These are phyloP conservation scores for Eubucco bourcierii DNA, from an alignment of 2,113 vertebrate species.

Conservation along the genomic window DNA sequence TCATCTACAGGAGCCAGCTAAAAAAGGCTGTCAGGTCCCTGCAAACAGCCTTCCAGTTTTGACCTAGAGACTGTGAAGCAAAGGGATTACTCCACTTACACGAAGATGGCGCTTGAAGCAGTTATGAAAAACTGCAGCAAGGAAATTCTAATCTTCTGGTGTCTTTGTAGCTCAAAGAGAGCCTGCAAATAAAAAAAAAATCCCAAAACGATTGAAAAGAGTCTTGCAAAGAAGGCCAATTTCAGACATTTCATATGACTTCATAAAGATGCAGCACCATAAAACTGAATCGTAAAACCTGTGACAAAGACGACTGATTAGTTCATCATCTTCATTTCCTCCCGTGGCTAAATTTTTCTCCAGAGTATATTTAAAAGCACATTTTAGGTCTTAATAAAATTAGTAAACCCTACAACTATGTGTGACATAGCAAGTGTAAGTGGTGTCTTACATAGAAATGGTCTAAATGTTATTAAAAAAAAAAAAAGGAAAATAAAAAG, in stretches of 20 bases:
- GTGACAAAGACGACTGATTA: conserved; percentile 41
- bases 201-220: conserved; percentile 9
- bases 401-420: conserved; percentile 36
- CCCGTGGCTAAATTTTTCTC: background rate
- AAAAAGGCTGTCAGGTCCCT: background rate
- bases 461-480: background rate
- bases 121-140: background rate
- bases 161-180: conserved; percentile 3
- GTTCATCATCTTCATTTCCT: conserved; percentile 54
- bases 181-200: background rate
- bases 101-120: conserved; percentile 14
- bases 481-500: background rate
- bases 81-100: conserved; percentile 31
- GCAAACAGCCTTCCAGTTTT: background rate
- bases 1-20: conserved; percentile 11
- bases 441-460: background rate
- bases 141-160: conserved; percentile 1
- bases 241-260: conserved; percentile 54
- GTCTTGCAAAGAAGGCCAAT: conserved; percentile 16
- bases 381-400: conserved; percentile 30
- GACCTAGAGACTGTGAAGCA: background rate
- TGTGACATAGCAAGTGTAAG: background rate
- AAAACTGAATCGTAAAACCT: background rate
- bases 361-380: conserved; percentile 37
- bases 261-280: conserved; percentile 38